phyloP scores from a whole-genome alignment of 64 coral and sea anemone species.

The Cladopsammia gracilis region DNA sequence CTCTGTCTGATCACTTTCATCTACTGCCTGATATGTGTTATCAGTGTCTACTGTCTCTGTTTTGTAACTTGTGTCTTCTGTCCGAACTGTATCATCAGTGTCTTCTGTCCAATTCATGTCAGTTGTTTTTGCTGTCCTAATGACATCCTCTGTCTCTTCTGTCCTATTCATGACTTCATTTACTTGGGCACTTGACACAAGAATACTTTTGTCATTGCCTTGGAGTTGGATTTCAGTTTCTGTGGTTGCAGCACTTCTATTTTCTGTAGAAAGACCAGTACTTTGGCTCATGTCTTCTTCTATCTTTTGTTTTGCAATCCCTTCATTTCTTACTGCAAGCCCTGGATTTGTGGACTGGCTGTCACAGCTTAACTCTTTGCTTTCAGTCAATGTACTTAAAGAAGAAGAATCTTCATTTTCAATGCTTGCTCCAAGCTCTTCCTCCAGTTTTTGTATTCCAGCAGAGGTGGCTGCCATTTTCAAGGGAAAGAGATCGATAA shows the following conservation, averaged over 20 bases:
- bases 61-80: neutral
- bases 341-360: neutral
- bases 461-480: slow-evolving; percentile 30
- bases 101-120: neutral
- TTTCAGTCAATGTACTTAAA: neutral
- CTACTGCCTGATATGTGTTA: neutral
- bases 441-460: slow-evolving; percentile 68
- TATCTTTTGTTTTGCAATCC: neutral
- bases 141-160: neutral
- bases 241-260: neutral
- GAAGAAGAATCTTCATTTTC: slow-evolving; percentile 4
- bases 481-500: neutral
- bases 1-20: neutral
- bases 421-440: slow-evolving; percentile 55
- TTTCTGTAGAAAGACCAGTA: neutral
- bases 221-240: neutral
- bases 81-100: neutral
- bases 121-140: neutral
- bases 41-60: neutral
- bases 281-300: neutral
- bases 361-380: neutral
- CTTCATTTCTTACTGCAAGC: neutral
- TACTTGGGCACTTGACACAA: neutral
- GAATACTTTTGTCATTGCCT: neutral
- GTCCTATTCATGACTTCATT: neutral